Base-by-base conservation (phyloP, 2,888 invertebrate species). In the Mesorhabditis spiculigera region DNA sequence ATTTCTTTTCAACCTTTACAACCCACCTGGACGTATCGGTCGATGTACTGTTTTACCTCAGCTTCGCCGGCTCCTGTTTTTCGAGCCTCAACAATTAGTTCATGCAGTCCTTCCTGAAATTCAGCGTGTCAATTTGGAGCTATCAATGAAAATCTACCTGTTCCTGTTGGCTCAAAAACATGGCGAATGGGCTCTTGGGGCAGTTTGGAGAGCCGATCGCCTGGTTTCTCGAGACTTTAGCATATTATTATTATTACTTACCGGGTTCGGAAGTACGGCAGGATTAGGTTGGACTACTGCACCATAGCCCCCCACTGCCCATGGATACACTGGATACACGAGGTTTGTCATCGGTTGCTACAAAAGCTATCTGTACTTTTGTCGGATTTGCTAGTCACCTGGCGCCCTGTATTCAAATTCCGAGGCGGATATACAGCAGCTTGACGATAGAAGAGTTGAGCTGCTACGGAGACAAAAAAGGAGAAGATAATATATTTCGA, bases 31-130 rank as follows among this genome's bases (percentile, higher is more conserved):
- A 50, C n/a, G n/a, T 77, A 77, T 62, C 64, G 68, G 63, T 75
- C 67, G 42, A 76, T 74, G 70, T 74, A 67, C n/a, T 69, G 50
- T 43, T 72, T 71, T 6, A 77, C 73, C 42, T 64, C 66, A 4
- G 66, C 41, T 50, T 77, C 77, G 28, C 50, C 63, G 13, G 77
- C 77, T 28, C 77, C 77, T 10, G 61, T 65, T n/a, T 66, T 43
- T 5, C 77, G 68, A 5, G 77, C 77, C 44, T 76, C 74, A n/a
- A 69, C 71, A 8, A 77, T 70, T 43, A 77, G 67, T 65, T 77
- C 77, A 63, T 73, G 69, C 4, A 77, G 71, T 28, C 71, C 68
- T 73, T 76, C 75, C 75, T 77, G 67, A 67, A 70, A 16, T 8
- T 10, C 8, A 50, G n/a, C 5, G 41, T 45, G 6, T n/a, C 5